These are phyloP conservation scores for Pentalonia nigronervosa DNA, from an alignment of 1,140 invertebrate genomes.

Conservation along the genomic window DNA sequence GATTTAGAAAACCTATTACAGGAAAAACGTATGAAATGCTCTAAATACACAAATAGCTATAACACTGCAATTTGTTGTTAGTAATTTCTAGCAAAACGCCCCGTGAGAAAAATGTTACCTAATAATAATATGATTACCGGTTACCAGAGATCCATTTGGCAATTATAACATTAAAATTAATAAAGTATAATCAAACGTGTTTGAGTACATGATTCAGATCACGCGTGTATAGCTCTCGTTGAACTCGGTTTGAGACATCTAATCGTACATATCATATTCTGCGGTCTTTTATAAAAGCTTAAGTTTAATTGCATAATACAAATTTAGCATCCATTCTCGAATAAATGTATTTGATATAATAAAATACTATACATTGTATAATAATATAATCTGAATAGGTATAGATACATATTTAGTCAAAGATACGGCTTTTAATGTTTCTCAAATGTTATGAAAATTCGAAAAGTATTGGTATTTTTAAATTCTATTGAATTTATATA, in stretches of 20 bases:
- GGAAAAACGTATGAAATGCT: background rate
- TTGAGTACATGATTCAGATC: background rate
- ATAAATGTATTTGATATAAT: background rate
- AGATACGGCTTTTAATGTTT: background rate
- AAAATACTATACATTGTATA: background rate
- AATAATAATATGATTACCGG: constrained; percentile 45
- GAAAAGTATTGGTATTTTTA: too few relatives aligned
- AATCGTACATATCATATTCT: background rate
- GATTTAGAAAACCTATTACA: background rate
- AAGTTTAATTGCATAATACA: background rate
- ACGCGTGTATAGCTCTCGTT: background rate
- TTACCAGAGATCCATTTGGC: background rate
- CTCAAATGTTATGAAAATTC: background rate
- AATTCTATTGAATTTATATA: background rate
- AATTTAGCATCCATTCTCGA: background rate
- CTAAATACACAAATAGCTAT: background rate
- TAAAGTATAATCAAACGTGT: constrained; percentile 42
- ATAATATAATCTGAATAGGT: background rate
- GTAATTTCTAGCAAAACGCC: background rate
- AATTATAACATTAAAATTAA: constrained; percentile 38
- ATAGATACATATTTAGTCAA: background rate
- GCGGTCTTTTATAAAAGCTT: background rate
- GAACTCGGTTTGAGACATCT: background rate
- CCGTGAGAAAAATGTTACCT: constrained; percentile 13
- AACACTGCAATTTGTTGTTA: background rate